Evolutionary conservation across 2,113 vertebrate species (phyloP).

Genomic region (Corvus moneduloides): DNA sequence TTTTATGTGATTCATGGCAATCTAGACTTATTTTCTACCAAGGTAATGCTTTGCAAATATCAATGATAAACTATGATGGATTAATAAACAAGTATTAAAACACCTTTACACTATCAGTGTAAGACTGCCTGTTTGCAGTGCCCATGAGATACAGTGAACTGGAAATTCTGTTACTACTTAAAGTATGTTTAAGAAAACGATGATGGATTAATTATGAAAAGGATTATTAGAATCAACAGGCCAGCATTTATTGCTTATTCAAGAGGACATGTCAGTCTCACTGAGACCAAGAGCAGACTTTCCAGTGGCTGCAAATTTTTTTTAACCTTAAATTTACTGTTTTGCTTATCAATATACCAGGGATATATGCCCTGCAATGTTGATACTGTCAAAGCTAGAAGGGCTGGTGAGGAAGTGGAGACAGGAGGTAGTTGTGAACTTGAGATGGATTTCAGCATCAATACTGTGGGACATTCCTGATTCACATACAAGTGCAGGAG

Average conservation of each 20-base stretch:
- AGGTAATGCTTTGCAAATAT: neutral
- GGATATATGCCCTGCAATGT: neutral
- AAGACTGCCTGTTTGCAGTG: neutral
- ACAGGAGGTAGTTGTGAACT: neutral
- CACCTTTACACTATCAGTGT: neutral
- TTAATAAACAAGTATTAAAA: neutral
- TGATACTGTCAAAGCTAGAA: neutral
- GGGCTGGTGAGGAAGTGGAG: neutral
- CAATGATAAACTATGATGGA: neutral
- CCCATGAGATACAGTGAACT: neutral
- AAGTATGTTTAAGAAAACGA: neutral
- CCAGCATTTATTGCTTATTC: neutral
- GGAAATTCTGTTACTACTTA: neutral
- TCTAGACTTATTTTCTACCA: neutral
- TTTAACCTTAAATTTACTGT: neutral
- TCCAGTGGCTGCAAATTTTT: neutral
- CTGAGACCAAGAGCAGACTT: neutral
- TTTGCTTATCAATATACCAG: neutral
- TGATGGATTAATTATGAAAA: neutral
- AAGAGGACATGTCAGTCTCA: neutral
- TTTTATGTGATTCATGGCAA: neutral
- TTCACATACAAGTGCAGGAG: accelerated
- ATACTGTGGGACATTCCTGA: neutral
- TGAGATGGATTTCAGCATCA: neutral
- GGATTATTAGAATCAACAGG: neutral